Evolutionary conservation across 2,797 vertebrate species (phyloP), one percentile per base, ranked within the genome.

Genomic region (Scolopax rusticola): DNA sequence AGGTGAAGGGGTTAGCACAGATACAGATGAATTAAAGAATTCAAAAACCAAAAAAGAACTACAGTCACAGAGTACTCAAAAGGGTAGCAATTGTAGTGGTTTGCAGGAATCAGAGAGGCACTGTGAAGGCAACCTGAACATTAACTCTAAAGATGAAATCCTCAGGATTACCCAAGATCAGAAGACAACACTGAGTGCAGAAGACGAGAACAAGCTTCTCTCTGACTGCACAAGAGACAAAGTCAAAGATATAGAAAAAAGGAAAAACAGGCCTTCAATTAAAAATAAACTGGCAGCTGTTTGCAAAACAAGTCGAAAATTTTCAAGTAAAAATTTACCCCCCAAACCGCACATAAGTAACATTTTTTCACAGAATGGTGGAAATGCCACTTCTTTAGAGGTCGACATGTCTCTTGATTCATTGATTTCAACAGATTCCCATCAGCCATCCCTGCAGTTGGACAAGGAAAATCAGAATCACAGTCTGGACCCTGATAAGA

Each of bases 291-390:
- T 97, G 79, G 95, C 93, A 60, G 93, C 96, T 64, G 92, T 96
- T 89, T 98, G 95, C 79, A 98, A 96, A 97, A 96, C 96, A 78
- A 97, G 95, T 84, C 76, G 97, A 80, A 98, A 97, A 90, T 97
- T 97, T 94, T 97, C 98, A 48, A 97, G 95, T 94, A 98, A 97
- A 97, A 97, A 95, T 82, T 59, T 97, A 67, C 96, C 94, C 51
- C 87, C 97, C 21, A 98, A 96, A 84, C 97, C 94, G 3, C 98
- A 98, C 10, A 86, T 97, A 87, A 97, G 95, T 93, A 97, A 97
- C 75, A 95, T 98, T 80, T 98, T 98, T 92, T 97, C 96, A 33
- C 94, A 97, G 92, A 97, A 95, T 3, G 45, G 92, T 43, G 95
- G 65, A 63, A 74, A 45, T 57, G 76, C 87, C 64, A 40, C 75